A percentile compares a stretch with the other conserved stretches of the same genome.
Evolutionary conservation across 2,888 invertebrate species (phyloP).

Genomic region (Oxycera nigricornis): DNA sequence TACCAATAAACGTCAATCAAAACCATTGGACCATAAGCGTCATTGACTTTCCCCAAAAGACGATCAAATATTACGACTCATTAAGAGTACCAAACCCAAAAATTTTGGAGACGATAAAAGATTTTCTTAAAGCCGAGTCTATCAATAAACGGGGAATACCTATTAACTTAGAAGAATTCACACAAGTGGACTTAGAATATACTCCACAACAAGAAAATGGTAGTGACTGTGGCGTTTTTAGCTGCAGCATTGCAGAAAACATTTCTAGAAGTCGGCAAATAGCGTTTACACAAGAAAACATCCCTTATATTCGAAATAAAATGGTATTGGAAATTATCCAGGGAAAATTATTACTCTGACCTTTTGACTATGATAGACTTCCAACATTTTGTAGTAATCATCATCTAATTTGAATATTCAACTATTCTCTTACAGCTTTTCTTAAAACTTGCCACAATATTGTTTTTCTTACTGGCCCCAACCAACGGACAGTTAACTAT

Average conservation of each 20-base stretch:
- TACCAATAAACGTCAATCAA: conserved; percentile 4
- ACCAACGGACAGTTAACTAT: no score
- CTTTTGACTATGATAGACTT: no score
- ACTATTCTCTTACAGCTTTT: no score
- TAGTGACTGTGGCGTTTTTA: conserved; percentile 9
- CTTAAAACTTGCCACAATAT: no score
- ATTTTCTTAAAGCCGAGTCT: conserved; percentile 6
- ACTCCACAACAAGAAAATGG: conserved; percentile 10
- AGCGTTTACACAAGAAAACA: conserved; percentile 8
- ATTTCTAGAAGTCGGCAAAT: background rate
- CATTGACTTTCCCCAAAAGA: conserved; percentile 4
- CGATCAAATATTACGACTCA: background rate
- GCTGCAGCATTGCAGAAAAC: conserved; percentile 4
- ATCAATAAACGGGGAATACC: conserved; percentile 1
- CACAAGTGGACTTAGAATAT: background rate
- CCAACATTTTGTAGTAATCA: no score
- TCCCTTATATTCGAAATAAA: background rate
- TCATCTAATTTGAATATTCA: no score
- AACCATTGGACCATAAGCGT: conserved; percentile 7
- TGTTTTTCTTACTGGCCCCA: no score
- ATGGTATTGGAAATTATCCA: no score
- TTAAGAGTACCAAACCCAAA: conserved; percentile 1
- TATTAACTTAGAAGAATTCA: background rate
- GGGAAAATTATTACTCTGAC: no score
- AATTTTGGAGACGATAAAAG: background rate